Percentiles rank a stretch among this genome's conserved stretches.
phyloP scores from a whole-genome alignment of 2,113 vertebrate genomes.

The Ascaphus truei region DNA sequence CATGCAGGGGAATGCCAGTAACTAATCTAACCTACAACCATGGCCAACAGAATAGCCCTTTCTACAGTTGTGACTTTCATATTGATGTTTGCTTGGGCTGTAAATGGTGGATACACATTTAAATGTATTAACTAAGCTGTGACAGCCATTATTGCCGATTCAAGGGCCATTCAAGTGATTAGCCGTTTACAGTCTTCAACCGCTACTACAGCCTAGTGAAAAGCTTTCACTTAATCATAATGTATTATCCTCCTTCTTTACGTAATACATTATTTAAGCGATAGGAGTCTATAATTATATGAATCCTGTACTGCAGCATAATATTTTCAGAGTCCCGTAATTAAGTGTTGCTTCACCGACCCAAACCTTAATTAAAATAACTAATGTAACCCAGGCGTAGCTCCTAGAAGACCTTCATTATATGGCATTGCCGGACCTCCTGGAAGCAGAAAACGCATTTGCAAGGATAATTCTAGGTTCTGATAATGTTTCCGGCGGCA shows the following conservation, averaged over 20 bases:
- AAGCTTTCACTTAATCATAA: neutral
- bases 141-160: neutral
- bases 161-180: neutral
- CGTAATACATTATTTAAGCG: neutral
- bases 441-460: too few species aligned
- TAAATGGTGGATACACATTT: too few species aligned
- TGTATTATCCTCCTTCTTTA: neutral
- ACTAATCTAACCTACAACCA: too few species aligned
- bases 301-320: neutral
- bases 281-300: neutral
- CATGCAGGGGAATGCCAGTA: too few species aligned
- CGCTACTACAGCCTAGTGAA: neutral
- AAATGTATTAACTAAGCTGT: neutral
- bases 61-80: too few species aligned
- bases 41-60: too few species aligned
- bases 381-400: neutral
- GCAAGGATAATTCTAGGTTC: too few species aligned
- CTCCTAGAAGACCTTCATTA: too few species aligned
- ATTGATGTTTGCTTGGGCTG: too few species aligned
- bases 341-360: neutral
- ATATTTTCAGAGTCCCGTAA: neutral
- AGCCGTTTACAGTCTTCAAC: neutral
- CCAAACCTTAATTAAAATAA: neutral
- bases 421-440: too few species aligned
- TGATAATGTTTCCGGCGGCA: too few species aligned